Conservation (phyloP, 2,888 invertebrate species). For the Drosophila paracracens region DNA sequence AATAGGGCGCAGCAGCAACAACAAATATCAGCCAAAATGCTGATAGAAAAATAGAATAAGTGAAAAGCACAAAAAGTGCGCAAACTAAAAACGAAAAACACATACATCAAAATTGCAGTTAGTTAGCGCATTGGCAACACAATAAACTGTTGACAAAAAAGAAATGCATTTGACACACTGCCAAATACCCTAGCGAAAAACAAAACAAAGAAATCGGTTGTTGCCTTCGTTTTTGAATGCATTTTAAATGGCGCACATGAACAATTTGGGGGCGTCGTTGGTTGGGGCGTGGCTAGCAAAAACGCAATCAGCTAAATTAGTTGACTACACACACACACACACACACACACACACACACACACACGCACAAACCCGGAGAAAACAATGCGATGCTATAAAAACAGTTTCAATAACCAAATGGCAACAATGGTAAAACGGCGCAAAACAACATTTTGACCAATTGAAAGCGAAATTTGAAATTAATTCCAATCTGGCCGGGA, state of each 20-base stretch:
- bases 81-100: neutral
- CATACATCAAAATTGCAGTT: slow-evolving; percentile 6
- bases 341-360: slow-evolving; percentile 1
- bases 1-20: slow-evolving; percentile 19
- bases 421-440: slow-evolving; percentile 27
- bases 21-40: slow-evolving; percentile 10
- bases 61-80: neutral
- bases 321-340: slow-evolving; percentile 26
- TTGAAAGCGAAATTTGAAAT: slow-evolving; percentile 74
- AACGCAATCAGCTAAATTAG: slow-evolving; percentile 66
- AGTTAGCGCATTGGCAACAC: slow-evolving; percentile 13
- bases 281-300: slow-evolving; percentile 5
- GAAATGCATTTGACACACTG: neutral
- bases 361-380: neutral
- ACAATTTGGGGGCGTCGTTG: neutral
- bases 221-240: slow-evolving; percentile 14
- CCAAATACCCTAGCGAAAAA: neutral
- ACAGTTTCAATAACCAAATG: slow-evolving; percentile 56
- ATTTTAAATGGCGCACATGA: slow-evolving; percentile 23
- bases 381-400: slow-evolving; percentile 21
- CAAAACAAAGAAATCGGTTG: neutral
- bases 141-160: neutral
- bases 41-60: slow-evolving; percentile 13
- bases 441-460: slow-evolving; percentile 34
- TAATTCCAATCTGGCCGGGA: slow-evolving; percentile 51